Percentiles rank a stretch among this genome's conserved stretches.
These are phyloP conservation scores for Spodoptera littoralis DNA, from an alignment of 2,888 invertebrate species.

Conservation along the genomic window DNA sequence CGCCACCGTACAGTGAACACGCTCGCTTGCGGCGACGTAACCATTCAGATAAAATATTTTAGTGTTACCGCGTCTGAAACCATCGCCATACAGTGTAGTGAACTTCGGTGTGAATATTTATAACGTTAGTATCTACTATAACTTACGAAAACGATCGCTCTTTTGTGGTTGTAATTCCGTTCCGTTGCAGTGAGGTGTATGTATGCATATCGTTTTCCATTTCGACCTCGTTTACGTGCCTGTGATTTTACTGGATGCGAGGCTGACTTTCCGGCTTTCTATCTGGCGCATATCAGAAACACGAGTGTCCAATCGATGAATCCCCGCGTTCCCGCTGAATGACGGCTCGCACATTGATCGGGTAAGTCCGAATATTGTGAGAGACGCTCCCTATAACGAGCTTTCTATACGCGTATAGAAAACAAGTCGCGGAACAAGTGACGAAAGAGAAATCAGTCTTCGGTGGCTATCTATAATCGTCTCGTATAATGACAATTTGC, in stretches of 20 bases:
- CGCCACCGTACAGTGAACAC: slow-evolving; percentile 66
- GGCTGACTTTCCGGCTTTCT: slow-evolving; percentile 72
- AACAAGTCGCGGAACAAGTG: slow-evolving; percentile 44
- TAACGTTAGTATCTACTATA: slow-evolving; percentile 30
- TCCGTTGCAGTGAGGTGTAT: slow-evolving; percentile 71
- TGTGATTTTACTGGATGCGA: slow-evolving; percentile 71
- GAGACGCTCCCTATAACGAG: slow-evolving; percentile 32
- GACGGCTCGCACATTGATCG: slow-evolving; percentile 84
- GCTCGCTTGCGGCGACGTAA: slow-evolving; percentile 68
- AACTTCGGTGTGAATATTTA: slow-evolving; percentile 42
- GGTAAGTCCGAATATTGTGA: slow-evolving; percentile 71
- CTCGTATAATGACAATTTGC: slow-evolving; percentile 29
- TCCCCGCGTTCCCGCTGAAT: slow-evolving; percentile 72
- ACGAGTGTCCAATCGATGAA: slow-evolving; percentile 75
- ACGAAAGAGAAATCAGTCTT: slow-evolving; percentile 61
- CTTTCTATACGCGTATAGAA: slow-evolving; percentile 47
- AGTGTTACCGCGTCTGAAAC: slow-evolving; percentile 60
- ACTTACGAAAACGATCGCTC: slow-evolving; percentile 32
- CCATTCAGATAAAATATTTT: slow-evolving; percentile 58
- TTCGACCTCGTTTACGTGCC: slow-evolving; percentile 80
- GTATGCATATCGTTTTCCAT: slow-evolving; percentile 70
- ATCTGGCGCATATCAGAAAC: slow-evolving; percentile 67
- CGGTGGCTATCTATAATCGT: slow-evolving; percentile 55
- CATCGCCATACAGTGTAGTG: slow-evolving; percentile 53
- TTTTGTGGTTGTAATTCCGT: slow-evolving; percentile 52